These are phyloP conservation scores for Bucco capensis DNA, from an alignment of 2,113 vertebrate species.

Conservation along the genomic window DNA sequence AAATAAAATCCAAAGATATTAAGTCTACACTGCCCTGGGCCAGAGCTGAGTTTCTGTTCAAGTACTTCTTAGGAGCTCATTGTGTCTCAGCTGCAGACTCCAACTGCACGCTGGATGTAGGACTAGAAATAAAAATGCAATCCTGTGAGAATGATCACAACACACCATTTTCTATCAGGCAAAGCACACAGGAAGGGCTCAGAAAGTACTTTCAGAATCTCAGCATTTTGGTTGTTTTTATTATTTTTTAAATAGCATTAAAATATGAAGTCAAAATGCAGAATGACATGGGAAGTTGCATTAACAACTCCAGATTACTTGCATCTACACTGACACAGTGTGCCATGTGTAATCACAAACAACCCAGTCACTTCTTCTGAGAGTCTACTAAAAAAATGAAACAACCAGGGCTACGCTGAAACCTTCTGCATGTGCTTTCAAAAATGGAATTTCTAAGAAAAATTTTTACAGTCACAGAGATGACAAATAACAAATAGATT, in stretches of 20 bases:
- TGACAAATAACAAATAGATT: slow-evolving; percentile 48
- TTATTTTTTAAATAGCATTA: neutral
- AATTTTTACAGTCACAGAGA: slow-evolving; percentile 31
- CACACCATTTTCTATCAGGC: neutral
- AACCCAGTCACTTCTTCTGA: neutral
- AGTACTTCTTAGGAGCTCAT: neutral
- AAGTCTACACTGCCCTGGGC: neutral
- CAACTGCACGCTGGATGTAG: fast-evolving
- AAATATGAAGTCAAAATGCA: neutral
- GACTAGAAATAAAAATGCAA: neutral
- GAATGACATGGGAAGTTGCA: neutral
- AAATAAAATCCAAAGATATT: neutral
- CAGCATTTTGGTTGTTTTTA: neutral
- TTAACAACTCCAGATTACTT: neutral
- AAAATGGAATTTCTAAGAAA: slow-evolving; percentile 36
- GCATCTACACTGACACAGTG: neutral
- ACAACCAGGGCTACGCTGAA: neutral
- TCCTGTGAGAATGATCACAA: neutral
- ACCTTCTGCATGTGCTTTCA: neutral
- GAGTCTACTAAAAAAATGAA: neutral
- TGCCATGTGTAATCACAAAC: slow-evolving; percentile 35
- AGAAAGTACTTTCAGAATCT: neutral
- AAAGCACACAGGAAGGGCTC: neutral
- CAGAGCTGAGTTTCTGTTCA: neutral
- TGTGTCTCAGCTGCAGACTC: neutral